phyloP scores from a whole-genome alignment of 2,888 invertebrate species.

The Chelonus formosanus region DNA sequence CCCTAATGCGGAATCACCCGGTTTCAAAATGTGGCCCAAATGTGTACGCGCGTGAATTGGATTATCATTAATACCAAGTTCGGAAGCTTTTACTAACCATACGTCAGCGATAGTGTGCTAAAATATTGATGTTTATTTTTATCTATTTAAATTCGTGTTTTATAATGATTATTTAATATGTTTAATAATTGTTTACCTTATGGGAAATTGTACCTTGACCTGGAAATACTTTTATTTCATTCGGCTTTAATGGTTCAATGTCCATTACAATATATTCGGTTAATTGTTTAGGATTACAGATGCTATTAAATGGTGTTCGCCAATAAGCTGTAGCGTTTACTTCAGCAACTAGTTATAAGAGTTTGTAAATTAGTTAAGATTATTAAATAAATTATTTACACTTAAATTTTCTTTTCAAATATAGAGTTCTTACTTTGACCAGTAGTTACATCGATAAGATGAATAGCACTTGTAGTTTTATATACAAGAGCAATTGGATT shows the following conservation, averaged over 20 bases:
- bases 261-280: conserved; percentile 95
- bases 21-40: conserved; percentile 90
- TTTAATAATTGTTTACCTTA: conserved; percentile 67
- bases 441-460: conserved; percentile 90
- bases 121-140: conserved; percentile 22
- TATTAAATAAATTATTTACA: conserved; percentile 18
- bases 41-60: conserved; percentile 90
- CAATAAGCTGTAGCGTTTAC: conserved; percentile 82
- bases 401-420: not conserved
- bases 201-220: conserved; percentile 89
- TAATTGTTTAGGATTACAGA: conserved; percentile 91
- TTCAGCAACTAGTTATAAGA: conserved; percentile 76
- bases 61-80: conserved; percentile 83
- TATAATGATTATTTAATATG: not conserved
- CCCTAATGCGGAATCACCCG: conserved; percentile 94
- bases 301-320: conserved; percentile 84
- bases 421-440: conserved; percentile 75
- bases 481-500: conserved; percentile 87
- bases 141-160: too few species aligned
- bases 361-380: not conserved
- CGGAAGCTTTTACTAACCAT: conserved; percentile 90
- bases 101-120: conserved; percentile 89
- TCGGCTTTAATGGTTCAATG: conserved; percentile 79
- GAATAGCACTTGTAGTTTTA: conserved; percentile 88
- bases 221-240: conserved; percentile 81